phyloP scores from a whole-genome alignment of 2,888 invertebrate species.

The Serripes groenlandicus region DNA sequence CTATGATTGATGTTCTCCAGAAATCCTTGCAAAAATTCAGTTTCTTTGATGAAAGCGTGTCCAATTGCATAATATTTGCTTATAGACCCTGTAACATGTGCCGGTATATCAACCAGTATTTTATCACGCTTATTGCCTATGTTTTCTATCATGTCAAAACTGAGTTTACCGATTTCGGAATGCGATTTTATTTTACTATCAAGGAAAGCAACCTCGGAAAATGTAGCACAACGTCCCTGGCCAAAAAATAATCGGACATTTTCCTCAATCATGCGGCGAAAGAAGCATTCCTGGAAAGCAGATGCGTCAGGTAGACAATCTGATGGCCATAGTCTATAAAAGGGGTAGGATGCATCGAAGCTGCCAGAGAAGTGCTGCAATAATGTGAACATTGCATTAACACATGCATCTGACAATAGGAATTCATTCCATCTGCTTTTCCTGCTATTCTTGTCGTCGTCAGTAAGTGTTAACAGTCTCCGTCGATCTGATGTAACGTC shows the following conservation, averaged over 20 bases:
- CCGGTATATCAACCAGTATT: slow-evolving; percentile 39
- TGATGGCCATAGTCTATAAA: slow-evolving; percentile 18
- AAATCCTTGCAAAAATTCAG: slow-evolving; percentile 22
- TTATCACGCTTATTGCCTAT: slow-evolving; percentile 3
- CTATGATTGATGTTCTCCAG: slow-evolving; percentile 12
- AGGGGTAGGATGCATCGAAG: neutral
- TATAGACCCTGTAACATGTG: neutral
- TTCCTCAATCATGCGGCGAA: slow-evolving; percentile 18
- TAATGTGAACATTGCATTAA: slow-evolving; percentile 61
- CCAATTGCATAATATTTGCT: neutral
- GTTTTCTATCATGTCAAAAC: slow-evolving; percentile 20
- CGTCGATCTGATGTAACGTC: slow-evolving; percentile 80
- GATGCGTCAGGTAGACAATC: neutral
- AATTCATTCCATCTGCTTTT: slow-evolving; percentile 61
- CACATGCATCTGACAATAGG: slow-evolving; percentile 57
- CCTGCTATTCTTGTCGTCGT: slow-evolving; percentile 77
- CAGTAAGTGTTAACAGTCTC: slow-evolving; percentile 71
- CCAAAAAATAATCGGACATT: slow-evolving; percentile 42
- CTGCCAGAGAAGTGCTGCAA: slow-evolving; percentile 19
- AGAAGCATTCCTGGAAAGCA: slow-evolving; percentile 31
- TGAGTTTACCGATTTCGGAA: slow-evolving; percentile 41
- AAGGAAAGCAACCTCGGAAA: slow-evolving; percentile 47
- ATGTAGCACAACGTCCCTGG: slow-evolving; percentile 22
- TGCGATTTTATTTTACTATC: slow-evolving; percentile 31
- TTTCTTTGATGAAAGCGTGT: neutral